Evolutionary conservation across 2,797 vertebrate species (phyloP).

Genomic region (Schizothorax lantsangensis): DNA sequence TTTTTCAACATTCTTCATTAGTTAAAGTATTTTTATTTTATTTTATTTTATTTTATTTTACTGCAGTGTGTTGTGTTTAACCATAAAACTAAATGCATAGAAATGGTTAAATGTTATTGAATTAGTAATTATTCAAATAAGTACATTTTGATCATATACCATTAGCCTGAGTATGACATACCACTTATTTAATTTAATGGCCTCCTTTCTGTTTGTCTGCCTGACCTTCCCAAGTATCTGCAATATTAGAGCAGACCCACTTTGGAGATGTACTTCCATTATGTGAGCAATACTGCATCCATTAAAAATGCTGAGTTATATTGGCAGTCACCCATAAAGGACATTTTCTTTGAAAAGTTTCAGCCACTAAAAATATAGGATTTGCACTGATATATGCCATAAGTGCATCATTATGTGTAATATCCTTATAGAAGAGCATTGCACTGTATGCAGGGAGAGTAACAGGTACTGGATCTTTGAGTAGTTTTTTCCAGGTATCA

Average conservation of each 20-base stretch:
- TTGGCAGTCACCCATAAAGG: not conserved
- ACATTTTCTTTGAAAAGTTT: not conserved
- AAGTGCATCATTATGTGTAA: not conserved
- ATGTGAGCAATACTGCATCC: not conserved
- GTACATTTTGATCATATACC: not conserved
- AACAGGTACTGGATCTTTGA: constrained; percentile 12
- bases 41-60: not conserved
- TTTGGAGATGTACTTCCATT: not conserved
- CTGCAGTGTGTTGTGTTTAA: not conserved
- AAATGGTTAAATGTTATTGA: not conserved
- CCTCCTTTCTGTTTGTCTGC: not conserved
- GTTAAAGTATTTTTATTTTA: not conserved
- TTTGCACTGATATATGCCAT: not conserved
- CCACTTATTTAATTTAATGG: not conserved
- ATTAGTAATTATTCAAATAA: not conserved
- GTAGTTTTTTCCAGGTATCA: constrained; percentile 23
- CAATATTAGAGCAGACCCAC: not conserved
- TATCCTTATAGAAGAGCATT: not conserved
- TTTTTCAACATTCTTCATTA: not conserved
- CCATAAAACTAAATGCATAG: not conserved
- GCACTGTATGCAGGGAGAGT: not conserved
- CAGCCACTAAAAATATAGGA: not conserved
- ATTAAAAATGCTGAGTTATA: not conserved
- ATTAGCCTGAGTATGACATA: not conserved
- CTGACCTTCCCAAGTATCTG: not conserved